Conservation (phyloP, 2,113 vertebrate species). For the Tetraodon nigroviridis region DNA sequence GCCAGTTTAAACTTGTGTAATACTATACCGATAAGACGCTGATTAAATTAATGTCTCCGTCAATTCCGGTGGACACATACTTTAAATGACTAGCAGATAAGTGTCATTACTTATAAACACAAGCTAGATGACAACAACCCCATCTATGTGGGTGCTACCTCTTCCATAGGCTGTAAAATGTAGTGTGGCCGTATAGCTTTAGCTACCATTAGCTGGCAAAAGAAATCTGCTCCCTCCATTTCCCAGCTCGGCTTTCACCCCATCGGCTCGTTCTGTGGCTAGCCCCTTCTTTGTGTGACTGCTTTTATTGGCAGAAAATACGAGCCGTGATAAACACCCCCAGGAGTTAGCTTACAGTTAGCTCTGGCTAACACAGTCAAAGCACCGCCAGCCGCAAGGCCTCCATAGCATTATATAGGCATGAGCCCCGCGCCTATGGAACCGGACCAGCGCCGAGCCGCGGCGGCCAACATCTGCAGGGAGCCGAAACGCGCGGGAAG, state of each 20-base stretch:
- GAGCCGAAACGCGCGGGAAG: constrained; percentile 30
- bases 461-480: constrained; percentile 46
- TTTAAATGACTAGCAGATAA: too few relatives aligned
- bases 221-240: constrained; percentile 42
- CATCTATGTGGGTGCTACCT: not conserved
- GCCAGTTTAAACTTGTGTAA: too few relatives aligned
- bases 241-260: constrained; percentile 26
- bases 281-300: constrained; percentile 54
- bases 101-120: not conserved
- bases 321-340: constrained; percentile 6
- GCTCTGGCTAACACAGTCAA: constrained; percentile 28
- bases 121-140: not conserved
- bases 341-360: constrained; percentile 38
- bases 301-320: constrained; percentile 38
- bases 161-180: constrained; percentile 1
- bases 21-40: too few relatives aligned
- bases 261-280: constrained; percentile 16
- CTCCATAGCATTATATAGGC: constrained; percentile 18
- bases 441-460: constrained; percentile 7
- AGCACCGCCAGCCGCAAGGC: constrained; percentile 32
- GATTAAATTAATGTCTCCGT: too few relatives aligned
- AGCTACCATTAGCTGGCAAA: constrained; percentile 44
- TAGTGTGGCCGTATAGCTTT: constrained; percentile 38
- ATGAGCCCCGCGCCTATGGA: constrained; percentile 14
- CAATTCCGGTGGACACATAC: too few relatives aligned